These are phyloP conservation scores for Synaphobranchus kaupii DNA, from an alignment of 2,797 vertebrate species.

Conservation along the genomic window DNA sequence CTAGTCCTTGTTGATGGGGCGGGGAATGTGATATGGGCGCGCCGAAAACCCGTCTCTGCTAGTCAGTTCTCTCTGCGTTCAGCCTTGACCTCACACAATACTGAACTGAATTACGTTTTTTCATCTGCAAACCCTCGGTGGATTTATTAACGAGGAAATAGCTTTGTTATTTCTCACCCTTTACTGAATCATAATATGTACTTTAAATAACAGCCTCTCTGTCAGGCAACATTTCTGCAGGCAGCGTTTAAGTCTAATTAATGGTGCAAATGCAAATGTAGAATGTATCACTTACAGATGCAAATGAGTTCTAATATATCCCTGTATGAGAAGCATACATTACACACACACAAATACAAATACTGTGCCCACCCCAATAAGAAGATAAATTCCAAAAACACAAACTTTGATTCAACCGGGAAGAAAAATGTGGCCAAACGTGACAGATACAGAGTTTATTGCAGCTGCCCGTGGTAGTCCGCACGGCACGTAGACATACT, in stretches of 20 bases:
- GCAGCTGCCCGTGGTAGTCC: neutral
- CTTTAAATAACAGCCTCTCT: slow-evolving; percentile 57
- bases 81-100: neutral
- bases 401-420: neutral
- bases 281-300: neutral
- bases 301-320: neutral
- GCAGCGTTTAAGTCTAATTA: slow-evolving; percentile 58
- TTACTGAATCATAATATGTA: slow-evolving; percentile 53
- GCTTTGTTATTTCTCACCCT: slow-evolving; percentile 36
- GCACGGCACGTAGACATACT: neutral
- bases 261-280: slow-evolving; percentile 27
- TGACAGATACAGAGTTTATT: neutral
- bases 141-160: slow-evolving; percentile 13
- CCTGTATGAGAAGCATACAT: neutral
- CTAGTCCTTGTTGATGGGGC: neutral
- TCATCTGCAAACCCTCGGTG: neutral
- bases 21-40: neutral
- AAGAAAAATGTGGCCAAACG: neutral
- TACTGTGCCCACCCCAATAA: neutral
- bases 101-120: neutral
- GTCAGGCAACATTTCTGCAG: slow-evolving; percentile 48
- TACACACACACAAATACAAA: neutral
- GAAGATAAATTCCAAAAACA: neutral
- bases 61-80: neutral
- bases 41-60: neutral